Evolutionary conservation across 2,797 vertebrate genomes (phyloP), one percentile per base, ranked within the genome.

Genomic region (Hoplostethus atlanticus): DNA sequence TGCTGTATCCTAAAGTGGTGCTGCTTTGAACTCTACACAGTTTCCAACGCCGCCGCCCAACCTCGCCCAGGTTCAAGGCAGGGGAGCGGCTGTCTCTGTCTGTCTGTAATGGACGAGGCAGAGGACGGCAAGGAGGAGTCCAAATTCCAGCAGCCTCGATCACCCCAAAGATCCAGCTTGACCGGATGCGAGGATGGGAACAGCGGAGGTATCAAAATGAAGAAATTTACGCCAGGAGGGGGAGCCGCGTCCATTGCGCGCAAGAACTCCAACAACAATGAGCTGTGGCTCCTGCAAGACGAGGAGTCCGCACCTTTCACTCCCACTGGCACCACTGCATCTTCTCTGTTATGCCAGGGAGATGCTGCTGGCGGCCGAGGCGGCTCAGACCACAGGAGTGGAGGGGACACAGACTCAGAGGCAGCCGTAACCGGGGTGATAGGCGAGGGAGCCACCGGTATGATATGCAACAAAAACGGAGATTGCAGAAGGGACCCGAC

Each of bases 391-490:
- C 48, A 44, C 82, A 64, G 79, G 69, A 66, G 72, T 15, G 74
- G 76, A 74, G 84, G 81, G 68, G 80, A 85, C 59, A 25, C 73
- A 25, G 68, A 34, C 30, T 68, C 81, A 58, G 73, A 73, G 59
- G 52, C 66, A 38, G 55, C 61, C 48, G 87, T 59, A 13, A 61
- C 54, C 16, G 62, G 76, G 59, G 48, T 73, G 80, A 77, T 58
- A 71, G 84, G 73, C 75, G 85, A 83, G 34, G 84, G 68, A 65
- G 83, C 76, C 77, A 83, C 76, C 86, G 92, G 84, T 8, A 94
- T 95, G 95, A 94, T 94, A 92, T 95, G 94, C 92, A 95, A 93
- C 85, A 94, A 94, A 81, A 96, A 96, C 95, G 95, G 95, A 82
- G 95, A 96, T 40, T 96, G 94, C 86, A 92, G 93, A 92, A 90